Conservation (phyloP, 2,888 invertebrate species). For the Ophioninae sp. region DNA sequence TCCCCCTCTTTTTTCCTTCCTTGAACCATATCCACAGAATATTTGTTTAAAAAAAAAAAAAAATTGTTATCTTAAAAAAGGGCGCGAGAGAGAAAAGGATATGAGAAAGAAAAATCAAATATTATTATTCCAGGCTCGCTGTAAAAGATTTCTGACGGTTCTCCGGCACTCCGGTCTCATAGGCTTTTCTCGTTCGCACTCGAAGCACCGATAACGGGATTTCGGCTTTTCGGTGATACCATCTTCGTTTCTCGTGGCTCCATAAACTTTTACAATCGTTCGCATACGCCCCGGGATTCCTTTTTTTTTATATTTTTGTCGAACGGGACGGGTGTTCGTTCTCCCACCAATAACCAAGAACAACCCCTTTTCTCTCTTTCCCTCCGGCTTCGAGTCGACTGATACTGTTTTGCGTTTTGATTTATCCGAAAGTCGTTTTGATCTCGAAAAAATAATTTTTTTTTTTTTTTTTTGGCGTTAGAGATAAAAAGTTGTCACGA, state of each 20-base stretch:
- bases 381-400: no score
- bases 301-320: slow-evolving; percentile 25
- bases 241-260: slow-evolving; percentile 76
- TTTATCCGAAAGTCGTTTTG: neutral
- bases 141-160: slow-evolving; percentile 32
- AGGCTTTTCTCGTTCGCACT: slow-evolving; percentile 33
- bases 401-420: neutral
- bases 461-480: neutral
- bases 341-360: neutral
- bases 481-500: no score
- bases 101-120: slow-evolving; percentile 70
- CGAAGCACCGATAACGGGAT: slow-evolving; percentile 73
- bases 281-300: slow-evolving; percentile 32
- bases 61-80: neutral
- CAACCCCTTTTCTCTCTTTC: slow-evolving; percentile 22
- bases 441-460: neutral
- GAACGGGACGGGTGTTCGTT: neutral
- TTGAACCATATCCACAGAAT: slow-evolving; percentile 65
- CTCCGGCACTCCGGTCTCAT: slow-evolving; percentile 31
- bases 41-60: slow-evolving; percentile 72
- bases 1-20: slow-evolving; percentile 62
- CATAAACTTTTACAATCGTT: slow-evolving; percentile 78
- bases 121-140: slow-evolving; percentile 45
- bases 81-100: neutral
- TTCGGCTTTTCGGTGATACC: slow-evolving; percentile 73